A percentile compares a stretch with the other conserved stretches of the same genome.
phyloP scores from a whole-genome alignment of 2,113 vertebrate genomes.

The Leuciscus idus region DNA sequence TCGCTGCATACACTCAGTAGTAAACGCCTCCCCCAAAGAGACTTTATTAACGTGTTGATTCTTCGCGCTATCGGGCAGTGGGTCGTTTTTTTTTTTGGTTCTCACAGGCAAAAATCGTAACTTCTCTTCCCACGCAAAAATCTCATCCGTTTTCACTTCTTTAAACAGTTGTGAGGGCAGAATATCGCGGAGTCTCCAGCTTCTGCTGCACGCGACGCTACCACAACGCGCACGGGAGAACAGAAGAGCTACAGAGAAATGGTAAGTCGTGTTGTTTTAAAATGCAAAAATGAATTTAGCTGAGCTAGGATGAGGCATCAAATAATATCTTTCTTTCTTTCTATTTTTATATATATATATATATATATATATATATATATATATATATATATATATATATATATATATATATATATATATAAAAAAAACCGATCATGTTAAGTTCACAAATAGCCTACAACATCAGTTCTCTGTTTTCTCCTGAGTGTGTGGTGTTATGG shows the following conservation, averaged over 20 bases:
- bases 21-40: slow-evolving; percentile 32
- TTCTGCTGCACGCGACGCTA: background rate
- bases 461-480: background rate
- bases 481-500: background rate
- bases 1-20: background rate
- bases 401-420: no score
- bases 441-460: background rate
- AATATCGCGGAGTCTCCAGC: background rate
- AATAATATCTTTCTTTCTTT: background rate
- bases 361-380: no score
- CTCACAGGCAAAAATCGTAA: slow-evolving; percentile 63
- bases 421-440: background rate
- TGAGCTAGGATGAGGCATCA: background rate
- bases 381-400: no score
- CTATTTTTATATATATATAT: background rate
- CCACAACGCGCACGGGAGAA: background rate
- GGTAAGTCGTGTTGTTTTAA: slow-evolving; percentile 7
- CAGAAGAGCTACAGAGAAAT: background rate
- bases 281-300: background rate
- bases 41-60: slow-evolving; percentile 38
- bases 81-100: slow-evolving; percentile 52
- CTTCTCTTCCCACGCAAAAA: slow-evolving; percentile 71
- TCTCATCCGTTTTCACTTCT: background rate
- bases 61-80: slow-evolving; percentile 50
- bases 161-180: background rate